Conservation (phyloP, 2,888 invertebrate genomes). For the Lasioglossum zephyrum region DNA sequence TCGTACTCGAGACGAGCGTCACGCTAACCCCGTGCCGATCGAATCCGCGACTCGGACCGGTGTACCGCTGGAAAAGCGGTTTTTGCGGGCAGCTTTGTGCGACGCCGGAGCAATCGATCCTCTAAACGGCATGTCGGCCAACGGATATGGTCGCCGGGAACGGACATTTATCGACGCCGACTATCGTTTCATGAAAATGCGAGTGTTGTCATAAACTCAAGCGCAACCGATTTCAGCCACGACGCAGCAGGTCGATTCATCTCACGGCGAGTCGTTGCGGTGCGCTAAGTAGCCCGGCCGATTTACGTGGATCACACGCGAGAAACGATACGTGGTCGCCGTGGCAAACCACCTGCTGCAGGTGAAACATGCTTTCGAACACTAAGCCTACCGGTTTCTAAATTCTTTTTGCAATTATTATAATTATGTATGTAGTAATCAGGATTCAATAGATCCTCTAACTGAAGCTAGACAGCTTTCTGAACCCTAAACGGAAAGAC, state of each 20-base stretch:
- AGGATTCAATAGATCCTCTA: neutral
- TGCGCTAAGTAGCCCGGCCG: neutral
- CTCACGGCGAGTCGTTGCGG: neutral
- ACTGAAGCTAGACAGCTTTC: neutral
- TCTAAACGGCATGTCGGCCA: conserved; percentile 45
- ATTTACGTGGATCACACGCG: neutral
- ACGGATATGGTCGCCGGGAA: conserved; percentile 52
- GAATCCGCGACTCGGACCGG: conserved; percentile 26
- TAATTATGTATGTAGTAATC: no score
- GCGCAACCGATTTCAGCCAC: neutral
- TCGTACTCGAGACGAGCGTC: conserved; percentile 21
- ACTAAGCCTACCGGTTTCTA: no score
- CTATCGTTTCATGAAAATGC: conserved; percentile 63
- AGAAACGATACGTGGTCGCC: no score
- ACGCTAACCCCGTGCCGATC: conserved; percentile 25
- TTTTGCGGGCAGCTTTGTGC: conserved; percentile 38
- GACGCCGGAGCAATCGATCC: conserved; percentile 33
- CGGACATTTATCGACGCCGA: conserved; percentile 57
- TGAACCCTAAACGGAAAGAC: conserved; percentile 16
- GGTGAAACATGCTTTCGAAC: no score
- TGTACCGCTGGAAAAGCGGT: conserved; percentile 39
- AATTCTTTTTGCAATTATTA: no score
- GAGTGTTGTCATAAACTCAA: neutral
- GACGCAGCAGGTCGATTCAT: neutral
- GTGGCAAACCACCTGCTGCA: neutral